Base-by-base conservation (phyloP, 2,888 invertebrate species). In the Orchesella flavescens region DNA sequence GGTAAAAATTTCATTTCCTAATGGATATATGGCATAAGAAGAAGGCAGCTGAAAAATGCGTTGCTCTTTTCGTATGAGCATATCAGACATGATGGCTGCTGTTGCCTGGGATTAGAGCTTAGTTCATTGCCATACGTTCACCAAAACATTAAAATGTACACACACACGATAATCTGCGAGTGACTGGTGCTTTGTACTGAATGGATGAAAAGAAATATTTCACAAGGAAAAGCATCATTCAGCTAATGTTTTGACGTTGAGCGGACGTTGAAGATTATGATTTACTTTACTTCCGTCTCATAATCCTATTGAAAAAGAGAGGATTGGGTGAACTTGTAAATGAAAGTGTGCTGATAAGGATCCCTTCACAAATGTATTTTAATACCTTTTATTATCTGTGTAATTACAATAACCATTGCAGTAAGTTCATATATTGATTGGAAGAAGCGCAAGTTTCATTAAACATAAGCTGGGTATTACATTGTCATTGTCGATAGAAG, bases 251-350 rank as follows among this genome's bases (percentile, higher is more conserved):
- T 69, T 83, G 71, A 72, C 57, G 72, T 34, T 21, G 57, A 57
- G 34, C 76, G 83, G 77, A 83, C 76, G 83, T 71, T 65, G 44
- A 72, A 72, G 83, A 83, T 83, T 83, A 73, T 15, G 53, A 65
- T 63, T 57, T 19, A 17, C 17, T n/a, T 43, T 55, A 17, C 23
- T 57, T 55, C 21, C 65, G 1, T 63, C 34, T 23, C 12, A 46
- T 65, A 1, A 49, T 49, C 49, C n/a, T 2, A 12, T 49, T 49
- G 15, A 49, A 10, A 12, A 12, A n/a, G n/a, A 49, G 3, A 2
- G 10, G 5, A 7, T 49, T 49, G 3, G 49, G 5, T 49, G 49
- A 2, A 49, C n/a, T 49, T 15, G 5, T 7, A 34, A 34, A 34
- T 34, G 34, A 34, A 34, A 34, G 34, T 34, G 34, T 34, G 34